These are phyloP conservation scores for Escarpia spicata DNA, from an alignment of 2,888 invertebrate genomes.

Conservation along the genomic window DNA sequence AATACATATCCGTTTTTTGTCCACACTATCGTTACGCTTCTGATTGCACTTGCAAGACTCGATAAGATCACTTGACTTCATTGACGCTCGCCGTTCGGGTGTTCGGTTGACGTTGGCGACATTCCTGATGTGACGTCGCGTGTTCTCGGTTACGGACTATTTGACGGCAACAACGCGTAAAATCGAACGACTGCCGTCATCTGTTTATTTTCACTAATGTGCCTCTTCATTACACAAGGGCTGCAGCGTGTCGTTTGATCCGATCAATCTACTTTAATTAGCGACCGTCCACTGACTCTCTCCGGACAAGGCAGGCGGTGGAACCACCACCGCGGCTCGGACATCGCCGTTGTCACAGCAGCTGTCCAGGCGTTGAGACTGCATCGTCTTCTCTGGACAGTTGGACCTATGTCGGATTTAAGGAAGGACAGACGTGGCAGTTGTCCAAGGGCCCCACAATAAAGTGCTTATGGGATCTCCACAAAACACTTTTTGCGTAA, in stretches of 20 bases:
- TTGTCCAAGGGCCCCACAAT: too few relatives aligned
- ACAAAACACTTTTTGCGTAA: too few relatives aligned
- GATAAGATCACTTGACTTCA: not conserved
- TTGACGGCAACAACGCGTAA: not conserved
- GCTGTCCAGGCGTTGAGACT: not conserved
- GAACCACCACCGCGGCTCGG: not conserved
- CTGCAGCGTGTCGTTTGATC: not conserved
- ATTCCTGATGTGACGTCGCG: not conserved
- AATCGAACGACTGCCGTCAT: not conserved
- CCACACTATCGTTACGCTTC: not conserved
- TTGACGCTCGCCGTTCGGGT: not conserved
- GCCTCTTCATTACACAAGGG: not conserved
- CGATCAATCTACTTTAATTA: not conserved
- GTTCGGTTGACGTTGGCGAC: not conserved
- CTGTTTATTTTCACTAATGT: slow-evolving; percentile 1
- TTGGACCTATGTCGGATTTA: not conserved
- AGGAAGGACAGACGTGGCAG: too few relatives aligned
- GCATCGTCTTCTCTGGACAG: not conserved
- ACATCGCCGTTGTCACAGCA: not conserved
- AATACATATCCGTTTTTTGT: not conserved
- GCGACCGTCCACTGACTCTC: not conserved
- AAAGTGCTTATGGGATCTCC: too few relatives aligned
- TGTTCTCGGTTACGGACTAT: not conserved
- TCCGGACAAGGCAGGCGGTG: not conserved
- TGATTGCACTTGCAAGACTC: not conserved